Conservation (phyloP, 2,797 vertebrate species). For the Limosa lapponica region DNA sequence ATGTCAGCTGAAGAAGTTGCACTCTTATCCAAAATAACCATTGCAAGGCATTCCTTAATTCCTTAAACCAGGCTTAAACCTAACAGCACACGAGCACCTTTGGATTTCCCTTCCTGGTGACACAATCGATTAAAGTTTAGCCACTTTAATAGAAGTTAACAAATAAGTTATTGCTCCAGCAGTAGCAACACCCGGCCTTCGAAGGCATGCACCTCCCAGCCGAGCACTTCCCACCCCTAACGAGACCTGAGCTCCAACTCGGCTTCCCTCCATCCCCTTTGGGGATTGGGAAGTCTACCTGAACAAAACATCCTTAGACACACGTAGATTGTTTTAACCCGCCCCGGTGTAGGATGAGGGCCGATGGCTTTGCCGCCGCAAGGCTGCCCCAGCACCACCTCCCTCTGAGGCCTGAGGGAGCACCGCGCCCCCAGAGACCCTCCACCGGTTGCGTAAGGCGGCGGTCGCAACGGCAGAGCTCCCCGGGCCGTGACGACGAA, state of each 20-base stretch:
- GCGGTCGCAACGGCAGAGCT: not conserved
- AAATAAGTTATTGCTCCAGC: not conserved
- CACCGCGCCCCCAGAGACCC: not conserved
- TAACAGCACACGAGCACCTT: accelerated
- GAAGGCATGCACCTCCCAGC: not conserved
- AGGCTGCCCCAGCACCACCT: not conserved
- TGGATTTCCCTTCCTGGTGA: not conserved
- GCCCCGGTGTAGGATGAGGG: accelerated
- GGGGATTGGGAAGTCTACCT: not conserved
- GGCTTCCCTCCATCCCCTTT: no score
- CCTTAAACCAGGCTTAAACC: not conserved
- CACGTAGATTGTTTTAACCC: not conserved
- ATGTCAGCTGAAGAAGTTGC: not conserved
- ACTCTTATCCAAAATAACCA: not conserved
- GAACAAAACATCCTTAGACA: not conserved
- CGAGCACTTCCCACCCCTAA: accelerated
- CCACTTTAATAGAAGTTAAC: not conserved
- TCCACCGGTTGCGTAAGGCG: not conserved
- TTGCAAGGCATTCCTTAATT: not conserved
- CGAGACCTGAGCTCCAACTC: accelerated
- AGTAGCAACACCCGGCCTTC: accelerated
- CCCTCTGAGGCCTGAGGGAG: no score
- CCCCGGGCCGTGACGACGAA: not conserved
- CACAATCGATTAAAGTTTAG: not conserved
- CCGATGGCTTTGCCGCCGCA: accelerated